These are phyloP conservation scores for Argya squamiceps DNA, from an alignment of 2,797 vertebrate species.

Conservation along the genomic window DNA sequence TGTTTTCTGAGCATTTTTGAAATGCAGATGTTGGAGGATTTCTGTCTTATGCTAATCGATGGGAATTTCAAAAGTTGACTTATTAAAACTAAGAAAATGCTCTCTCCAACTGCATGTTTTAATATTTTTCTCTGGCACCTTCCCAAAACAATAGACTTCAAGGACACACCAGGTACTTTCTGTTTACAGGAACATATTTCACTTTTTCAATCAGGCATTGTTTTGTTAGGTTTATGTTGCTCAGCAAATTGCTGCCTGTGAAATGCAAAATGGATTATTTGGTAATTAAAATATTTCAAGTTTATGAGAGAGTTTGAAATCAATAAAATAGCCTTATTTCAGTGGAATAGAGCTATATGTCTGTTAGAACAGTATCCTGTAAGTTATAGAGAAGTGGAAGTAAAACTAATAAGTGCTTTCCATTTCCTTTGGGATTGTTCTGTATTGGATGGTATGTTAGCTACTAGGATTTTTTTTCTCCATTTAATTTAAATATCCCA, in stretches of 20 bases:
- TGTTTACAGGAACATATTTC: background rate
- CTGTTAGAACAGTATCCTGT: background rate
- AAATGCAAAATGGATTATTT: slow-evolving; percentile 44
- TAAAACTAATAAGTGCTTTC: slow-evolving; percentile 1
- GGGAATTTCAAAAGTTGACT: background rate
- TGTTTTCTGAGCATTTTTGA: background rate
- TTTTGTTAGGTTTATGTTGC: slow-evolving; percentile 1
- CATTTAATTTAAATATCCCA: background rate
- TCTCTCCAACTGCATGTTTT: background rate
- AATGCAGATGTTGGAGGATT: background rate
- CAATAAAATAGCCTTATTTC: slow-evolving; percentile 20
- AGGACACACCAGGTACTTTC: background rate
- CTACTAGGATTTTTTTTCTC: background rate
- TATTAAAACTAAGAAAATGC: background rate
- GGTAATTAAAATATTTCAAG: slow-evolving; percentile 52
- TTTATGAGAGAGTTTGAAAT: slow-evolving; percentile 28
- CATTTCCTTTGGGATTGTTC: background rate
- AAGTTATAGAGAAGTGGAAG: background rate
- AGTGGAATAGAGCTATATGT: background rate
- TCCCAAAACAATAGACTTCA: background rate
- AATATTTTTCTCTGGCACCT: background rate
- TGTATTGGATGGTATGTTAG: background rate
- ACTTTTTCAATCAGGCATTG: background rate
- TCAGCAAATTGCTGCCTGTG: background rate
- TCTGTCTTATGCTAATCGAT: background rate